These are phyloP conservation scores for Epinotia ramella DNA, from an alignment of 2,888 invertebrate species.

Conservation along the genomic window DNA sequence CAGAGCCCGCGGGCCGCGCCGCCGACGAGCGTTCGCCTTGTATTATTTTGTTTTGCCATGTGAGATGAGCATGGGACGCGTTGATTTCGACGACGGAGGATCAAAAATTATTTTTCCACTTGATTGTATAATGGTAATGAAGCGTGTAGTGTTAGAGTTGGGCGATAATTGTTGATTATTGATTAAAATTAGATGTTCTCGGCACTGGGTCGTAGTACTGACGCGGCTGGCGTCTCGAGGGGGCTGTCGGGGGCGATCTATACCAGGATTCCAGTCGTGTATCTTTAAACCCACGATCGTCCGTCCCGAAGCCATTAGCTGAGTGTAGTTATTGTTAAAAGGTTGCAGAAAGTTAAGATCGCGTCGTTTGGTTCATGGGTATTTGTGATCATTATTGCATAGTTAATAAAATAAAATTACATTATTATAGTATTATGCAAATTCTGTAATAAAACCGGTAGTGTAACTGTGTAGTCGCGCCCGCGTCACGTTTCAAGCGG, in stretches of 20 bases:
- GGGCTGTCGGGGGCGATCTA: conserved; percentile 30
- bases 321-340: conserved; percentile 74
- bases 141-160: conserved; percentile 82
- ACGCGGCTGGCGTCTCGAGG: conserved; percentile 52
- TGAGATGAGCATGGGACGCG: conserved; percentile 71
- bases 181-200: conserved; percentile 83
- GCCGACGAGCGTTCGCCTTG: conserved; percentile 66
- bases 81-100: conserved; percentile 76
- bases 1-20: conserved; percentile 48
- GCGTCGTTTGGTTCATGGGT: conserved; percentile 81
- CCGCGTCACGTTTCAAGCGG: conserved; percentile 38
- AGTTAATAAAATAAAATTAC: conserved; percentile 78
- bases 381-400: conserved; percentile 82
- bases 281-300: background rate
- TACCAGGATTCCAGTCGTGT: background rate
- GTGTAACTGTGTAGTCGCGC: conserved; percentile 59
- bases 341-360: conserved; percentile 70
- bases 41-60: conserved; percentile 75
- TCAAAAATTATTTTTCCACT: conserved; percentile 85
- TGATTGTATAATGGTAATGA: conserved; percentile 76
- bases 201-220: conserved; percentile 76
- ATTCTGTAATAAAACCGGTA: conserved; percentile 72
- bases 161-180: conserved; percentile 85
- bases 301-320: conserved; percentile 42
- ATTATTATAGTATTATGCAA: conserved; percentile 68